phyloP scores from a whole-genome alignment of 2,888 invertebrate genomes.

The Campaea margaritaria region DNA sequence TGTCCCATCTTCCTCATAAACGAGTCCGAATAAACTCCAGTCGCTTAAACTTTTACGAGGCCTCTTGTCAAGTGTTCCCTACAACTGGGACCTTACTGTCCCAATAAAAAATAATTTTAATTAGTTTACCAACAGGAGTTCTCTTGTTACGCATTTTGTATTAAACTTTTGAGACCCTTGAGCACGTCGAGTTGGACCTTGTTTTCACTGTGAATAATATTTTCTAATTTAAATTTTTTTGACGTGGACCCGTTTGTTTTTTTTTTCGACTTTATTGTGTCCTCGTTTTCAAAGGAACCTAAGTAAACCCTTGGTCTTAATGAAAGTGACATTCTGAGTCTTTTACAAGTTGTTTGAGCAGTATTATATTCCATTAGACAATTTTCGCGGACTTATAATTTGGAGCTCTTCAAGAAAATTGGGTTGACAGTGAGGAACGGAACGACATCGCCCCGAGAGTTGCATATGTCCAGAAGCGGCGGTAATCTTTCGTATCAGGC shows the following conservation, averaged over 20 bases:
- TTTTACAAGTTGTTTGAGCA: no score
- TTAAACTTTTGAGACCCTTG: slow-evolving; percentile 3
- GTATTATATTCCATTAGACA: no score
- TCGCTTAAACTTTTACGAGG: slow-evolving; percentile 24
- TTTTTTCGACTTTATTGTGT: no score
- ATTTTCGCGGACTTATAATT: no score
- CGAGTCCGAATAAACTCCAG: slow-evolving; percentile 4
- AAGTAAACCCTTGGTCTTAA: neutral
- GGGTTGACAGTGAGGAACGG: no score
- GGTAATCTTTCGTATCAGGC: no score
- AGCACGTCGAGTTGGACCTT: neutral
- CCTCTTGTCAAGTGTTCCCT: slow-evolving; percentile 19
- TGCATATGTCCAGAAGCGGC: no score
- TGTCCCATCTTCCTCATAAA: neutral
- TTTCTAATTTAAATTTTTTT: no score
- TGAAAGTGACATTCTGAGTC: neutral
- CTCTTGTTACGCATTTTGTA: neutral
- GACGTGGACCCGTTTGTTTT: no score
- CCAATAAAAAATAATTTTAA: slow-evolving; percentile 25
- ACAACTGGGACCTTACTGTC: slow-evolving; percentile 15
- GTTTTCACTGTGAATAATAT: neutral
- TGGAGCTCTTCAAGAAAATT: no score
- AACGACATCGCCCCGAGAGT: no score
- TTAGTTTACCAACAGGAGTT: slow-evolving; percentile 14
- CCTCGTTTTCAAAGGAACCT: no score